These are phyloP conservation scores for Coenonympha glycerion DNA, from an alignment of 2,888 invertebrate genomes.

Conservation along the genomic window DNA sequence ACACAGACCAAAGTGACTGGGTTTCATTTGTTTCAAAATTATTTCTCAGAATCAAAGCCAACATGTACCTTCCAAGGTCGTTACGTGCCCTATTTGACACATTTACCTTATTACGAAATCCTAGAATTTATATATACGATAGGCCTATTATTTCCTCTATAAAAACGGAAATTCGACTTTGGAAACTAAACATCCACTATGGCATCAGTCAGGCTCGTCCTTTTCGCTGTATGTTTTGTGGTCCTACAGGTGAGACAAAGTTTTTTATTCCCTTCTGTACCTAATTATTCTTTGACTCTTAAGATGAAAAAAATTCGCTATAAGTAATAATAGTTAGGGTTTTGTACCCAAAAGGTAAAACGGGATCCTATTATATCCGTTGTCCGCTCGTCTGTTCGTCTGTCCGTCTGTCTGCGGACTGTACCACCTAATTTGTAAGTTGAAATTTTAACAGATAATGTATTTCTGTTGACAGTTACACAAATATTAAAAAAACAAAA, in stretches of 20 bases:
- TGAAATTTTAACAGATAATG: no score
- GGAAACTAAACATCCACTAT: constrained; percentile 31
- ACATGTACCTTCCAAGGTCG: constrained; percentile 11
- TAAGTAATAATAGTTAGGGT: no score
- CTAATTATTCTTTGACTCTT: no score
- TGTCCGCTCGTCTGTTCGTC: no score
- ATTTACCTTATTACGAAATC: constrained; percentile 35
- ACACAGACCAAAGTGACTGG: no score
- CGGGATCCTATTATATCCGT: no score
- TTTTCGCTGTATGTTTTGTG: constrained; percentile 36
- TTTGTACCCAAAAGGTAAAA: no score
- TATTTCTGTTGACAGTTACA: no score
- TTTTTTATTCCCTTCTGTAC: background rate
- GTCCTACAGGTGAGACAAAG: constrained; percentile 39
- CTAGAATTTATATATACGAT: constrained; percentile 6
- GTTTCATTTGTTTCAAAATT: background rate
- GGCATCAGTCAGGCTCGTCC: constrained; percentile 41
- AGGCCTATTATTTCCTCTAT: constrained; percentile 20
- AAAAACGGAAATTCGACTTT: constrained; percentile 29
- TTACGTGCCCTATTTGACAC: constrained; percentile 32
- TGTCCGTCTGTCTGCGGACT: no score
- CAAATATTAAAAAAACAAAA: no score
- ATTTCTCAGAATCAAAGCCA: constrained; percentile 2
- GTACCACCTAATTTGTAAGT: no score
- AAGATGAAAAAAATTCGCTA: no score